Conservation (phyloP, 37 sponge, comb jelly and placozoan species). For the Aphrocallistes beatrix region DNA sequence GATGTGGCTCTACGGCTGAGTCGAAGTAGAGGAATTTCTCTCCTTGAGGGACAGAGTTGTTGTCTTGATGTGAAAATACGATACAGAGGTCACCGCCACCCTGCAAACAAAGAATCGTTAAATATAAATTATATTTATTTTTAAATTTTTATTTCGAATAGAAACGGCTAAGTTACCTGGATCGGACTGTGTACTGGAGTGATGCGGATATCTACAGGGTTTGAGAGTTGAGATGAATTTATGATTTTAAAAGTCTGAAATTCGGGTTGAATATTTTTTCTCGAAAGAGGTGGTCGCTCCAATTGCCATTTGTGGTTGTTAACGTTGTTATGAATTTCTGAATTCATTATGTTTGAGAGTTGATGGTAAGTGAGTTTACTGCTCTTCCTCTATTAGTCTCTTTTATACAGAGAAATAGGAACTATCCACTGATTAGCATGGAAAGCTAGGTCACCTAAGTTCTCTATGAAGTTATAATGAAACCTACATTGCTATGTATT, state of each 20-base stretch:
- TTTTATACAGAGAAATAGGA: too few species aligned
- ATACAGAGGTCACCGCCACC: constrained; percentile 2
- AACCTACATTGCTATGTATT: too few species aligned
- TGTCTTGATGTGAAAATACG: neutral
- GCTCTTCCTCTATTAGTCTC: too few species aligned
- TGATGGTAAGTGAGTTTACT: too few species aligned
- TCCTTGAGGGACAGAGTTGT: neutral
- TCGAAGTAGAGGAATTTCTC: constrained; percentile 1
- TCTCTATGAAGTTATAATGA: too few species aligned
- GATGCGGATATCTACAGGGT: neutral
- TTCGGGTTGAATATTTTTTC: too few species aligned
- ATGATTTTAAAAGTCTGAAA: neutral
- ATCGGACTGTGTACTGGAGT: neutral
- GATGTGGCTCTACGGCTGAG: neutral
- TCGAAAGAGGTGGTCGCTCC: too few species aligned
- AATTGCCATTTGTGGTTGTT: too few species aligned
- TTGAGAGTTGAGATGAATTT: neutral
- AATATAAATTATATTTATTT: neutral
- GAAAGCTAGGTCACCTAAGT: too few species aligned
- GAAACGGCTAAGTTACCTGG: neutral
- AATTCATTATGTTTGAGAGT: too few species aligned
- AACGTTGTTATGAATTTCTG: too few species aligned
- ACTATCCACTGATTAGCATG: too few species aligned
- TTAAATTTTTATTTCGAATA: neutral
- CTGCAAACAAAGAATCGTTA: neutral